phyloP scores from a whole-genome alignment of 2,888 invertebrate species.

The Xanthia icteritia region DNA sequence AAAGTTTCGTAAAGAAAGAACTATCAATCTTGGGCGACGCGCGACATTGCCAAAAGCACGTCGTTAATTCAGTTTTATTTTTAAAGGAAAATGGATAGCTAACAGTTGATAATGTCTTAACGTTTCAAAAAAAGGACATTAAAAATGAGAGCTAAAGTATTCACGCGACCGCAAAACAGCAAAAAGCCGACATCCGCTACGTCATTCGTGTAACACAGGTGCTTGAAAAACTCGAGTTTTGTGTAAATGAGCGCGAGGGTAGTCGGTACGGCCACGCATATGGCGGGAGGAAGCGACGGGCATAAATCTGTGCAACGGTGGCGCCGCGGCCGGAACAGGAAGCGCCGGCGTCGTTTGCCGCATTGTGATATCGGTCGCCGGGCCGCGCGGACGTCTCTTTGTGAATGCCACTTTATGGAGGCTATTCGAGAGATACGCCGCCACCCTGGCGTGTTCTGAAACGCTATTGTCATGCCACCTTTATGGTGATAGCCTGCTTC shows the following conservation, averaged over 20 bases:
- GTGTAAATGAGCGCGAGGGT: constrained; percentile 88
- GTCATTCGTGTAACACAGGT: constrained; percentile 83
- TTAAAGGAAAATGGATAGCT: neutral
- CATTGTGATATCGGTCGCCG: constrained; percentile 89
- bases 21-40: neutral
- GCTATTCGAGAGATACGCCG: constrained; percentile 82
- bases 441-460: constrained; percentile 80
- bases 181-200: constrained; percentile 79
- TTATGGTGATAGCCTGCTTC: constrained; percentile 77
- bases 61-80: neutral
- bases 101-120: constrained; percentile 18
- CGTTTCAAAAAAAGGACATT: constrained; percentile 35
- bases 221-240: constrained; percentile 89
- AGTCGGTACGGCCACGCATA: constrained; percentile 82
- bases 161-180: constrained; percentile 70
- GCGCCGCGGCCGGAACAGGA: constrained; percentile 90
- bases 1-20: neutral
- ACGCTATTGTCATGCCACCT: constrained; percentile 86
- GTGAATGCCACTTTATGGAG: constrained; percentile 86
- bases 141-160: constrained; percentile 44
- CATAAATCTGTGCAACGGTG: constrained; percentile 89
- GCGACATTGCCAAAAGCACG: neutral
- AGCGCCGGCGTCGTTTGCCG: constrained; percentile 89
- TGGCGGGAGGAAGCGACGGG: constrained; percentile 88
- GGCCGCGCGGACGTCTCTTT: constrained; percentile 88